These are phyloP conservation scores for Iguana delicatissima DNA, from an alignment of 2,797 vertebrate genomes.

Conservation along the genomic window DNA sequence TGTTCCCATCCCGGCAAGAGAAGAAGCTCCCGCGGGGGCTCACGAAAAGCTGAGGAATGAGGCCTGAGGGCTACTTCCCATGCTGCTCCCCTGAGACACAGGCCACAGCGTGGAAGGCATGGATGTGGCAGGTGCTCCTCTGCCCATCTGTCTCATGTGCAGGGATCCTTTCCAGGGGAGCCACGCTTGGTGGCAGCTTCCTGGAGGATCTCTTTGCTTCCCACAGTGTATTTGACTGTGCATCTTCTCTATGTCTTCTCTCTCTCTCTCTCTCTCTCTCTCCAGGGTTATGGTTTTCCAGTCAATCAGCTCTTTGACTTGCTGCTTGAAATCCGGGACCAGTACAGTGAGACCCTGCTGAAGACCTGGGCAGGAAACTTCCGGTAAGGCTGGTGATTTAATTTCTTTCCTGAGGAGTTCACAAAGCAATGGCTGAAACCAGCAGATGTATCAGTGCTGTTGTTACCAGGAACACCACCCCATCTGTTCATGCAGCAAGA, in stretches of 20 bases:
- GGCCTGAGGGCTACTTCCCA: background rate
- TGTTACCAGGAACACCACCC: too few relatives aligned
- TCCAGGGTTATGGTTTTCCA: conserved; percentile 93
- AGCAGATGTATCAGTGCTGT: too few relatives aligned
- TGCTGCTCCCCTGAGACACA: background rate
- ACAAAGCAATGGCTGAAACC: background rate
- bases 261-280: background rate
- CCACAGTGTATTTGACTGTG: too few relatives aligned
- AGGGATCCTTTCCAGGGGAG: too few relatives aligned
- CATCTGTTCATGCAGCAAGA: too few relatives aligned
- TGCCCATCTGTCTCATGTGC: too few relatives aligned
- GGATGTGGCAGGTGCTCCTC: background rate
- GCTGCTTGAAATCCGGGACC: conserved; percentile 95
- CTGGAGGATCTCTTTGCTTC: too few relatives aligned
- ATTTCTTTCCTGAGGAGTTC: background rate
- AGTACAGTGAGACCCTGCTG: conserved; percentile 94
- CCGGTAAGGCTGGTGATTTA: conserved; percentile 79
- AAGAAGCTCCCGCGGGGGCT: background rate
- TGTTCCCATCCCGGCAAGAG: too few relatives aligned
- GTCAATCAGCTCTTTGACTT: conserved; percentile 98
- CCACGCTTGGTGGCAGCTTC: background rate
- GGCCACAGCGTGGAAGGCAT: background rate
- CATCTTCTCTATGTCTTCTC: too few relatives aligned
- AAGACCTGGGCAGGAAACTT: conserved; percentile 95
- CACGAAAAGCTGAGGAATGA: too few relatives aligned